phyloP scores from a whole-genome alignment of 1,140 invertebrate genomes.

The Bradynema listronoti region DNA sequence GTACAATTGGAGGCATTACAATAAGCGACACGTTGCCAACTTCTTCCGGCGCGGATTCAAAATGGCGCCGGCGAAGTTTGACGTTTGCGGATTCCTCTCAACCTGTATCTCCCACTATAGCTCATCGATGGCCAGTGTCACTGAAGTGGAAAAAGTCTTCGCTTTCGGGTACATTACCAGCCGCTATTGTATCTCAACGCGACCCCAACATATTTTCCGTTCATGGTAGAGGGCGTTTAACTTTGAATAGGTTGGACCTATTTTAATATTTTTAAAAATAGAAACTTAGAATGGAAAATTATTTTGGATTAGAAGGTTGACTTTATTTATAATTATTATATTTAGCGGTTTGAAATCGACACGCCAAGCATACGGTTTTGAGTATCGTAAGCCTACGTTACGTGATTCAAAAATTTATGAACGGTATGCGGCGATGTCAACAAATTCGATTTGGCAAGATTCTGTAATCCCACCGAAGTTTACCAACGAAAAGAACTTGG shows the following conservation, averaged over 20 bases:
- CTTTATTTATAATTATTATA: conserved; percentile 6
- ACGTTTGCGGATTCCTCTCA: too few species aligned
- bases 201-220: neutral
- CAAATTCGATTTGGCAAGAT: conserved; percentile 5
- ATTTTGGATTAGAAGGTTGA: neutral
- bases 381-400: conserved; percentile 9
- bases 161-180: too few species aligned
- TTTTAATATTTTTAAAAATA: neutral
- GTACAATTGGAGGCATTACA: too few species aligned
- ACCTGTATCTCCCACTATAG: too few species aligned
- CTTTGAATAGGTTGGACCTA: neutral
- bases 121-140: too few species aligned
- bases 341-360: conserved; percentile 40
- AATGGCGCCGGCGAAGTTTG: too few species aligned
- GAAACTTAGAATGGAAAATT: neutral
- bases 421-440: conserved; percentile 15
- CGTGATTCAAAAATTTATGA: conserved; percentile 19
- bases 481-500: conserved; percentile 1
- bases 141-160: too few species aligned
- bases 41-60: too few species aligned
- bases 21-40: too few species aligned
- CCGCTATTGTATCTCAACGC: too few species aligned
- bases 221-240: neutral
- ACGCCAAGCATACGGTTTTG: conserved; percentile 35
- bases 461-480: conserved; percentile 4